Base-by-base conservation (phyloP, 2,113 vertebrate genomes). In the Neotoma lepida region DNA sequence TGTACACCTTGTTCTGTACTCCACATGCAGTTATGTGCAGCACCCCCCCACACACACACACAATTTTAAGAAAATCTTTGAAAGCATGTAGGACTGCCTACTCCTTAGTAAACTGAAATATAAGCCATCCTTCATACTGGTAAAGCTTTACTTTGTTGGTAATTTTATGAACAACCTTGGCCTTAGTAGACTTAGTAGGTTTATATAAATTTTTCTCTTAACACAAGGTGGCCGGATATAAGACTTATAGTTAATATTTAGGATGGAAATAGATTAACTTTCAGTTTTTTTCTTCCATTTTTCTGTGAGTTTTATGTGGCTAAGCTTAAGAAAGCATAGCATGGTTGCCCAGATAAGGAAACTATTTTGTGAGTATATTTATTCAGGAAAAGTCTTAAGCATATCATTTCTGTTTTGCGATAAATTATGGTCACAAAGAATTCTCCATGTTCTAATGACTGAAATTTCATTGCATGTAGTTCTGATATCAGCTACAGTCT, bases 331-430 rank as follows among this genome's bases (percentile, higher is more conserved):
- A 46, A 95, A 91, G 28, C 20, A 70, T 82, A 86, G 80, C 22
- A 86, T 89, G 33, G 28, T 64, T 90, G 51, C 24, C 44, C 6
- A 78, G n/a, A 44, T 82, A 90, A 95, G 77, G 88, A 70, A 92
- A 88, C 85, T 77, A 88, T 76, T 91, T 87, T 89, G 44, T 71
- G 28, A 87, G 33, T 63, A 24, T 44, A 54, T 66, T 41, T 90
- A 63, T 93, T 93, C 46, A 88, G 70, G 39, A 82, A 93, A 95
- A 88, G 8, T 39, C 63, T 90, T 86, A 88, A 90, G 81, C 58
- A 68, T 14, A 86, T 93, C 33, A 41, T 93, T 97, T 96, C 77
- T 86, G 46, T 73, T 94, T 94, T 58, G 68, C 90, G 41, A 93
- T 78, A 84, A 61, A 54, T 90, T 82, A 56, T 17, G 76, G 51